Evolutionary conservation across 2,888 invertebrate species (phyloP).

Genomic region (Pseudeuparius sepicola): DNA sequence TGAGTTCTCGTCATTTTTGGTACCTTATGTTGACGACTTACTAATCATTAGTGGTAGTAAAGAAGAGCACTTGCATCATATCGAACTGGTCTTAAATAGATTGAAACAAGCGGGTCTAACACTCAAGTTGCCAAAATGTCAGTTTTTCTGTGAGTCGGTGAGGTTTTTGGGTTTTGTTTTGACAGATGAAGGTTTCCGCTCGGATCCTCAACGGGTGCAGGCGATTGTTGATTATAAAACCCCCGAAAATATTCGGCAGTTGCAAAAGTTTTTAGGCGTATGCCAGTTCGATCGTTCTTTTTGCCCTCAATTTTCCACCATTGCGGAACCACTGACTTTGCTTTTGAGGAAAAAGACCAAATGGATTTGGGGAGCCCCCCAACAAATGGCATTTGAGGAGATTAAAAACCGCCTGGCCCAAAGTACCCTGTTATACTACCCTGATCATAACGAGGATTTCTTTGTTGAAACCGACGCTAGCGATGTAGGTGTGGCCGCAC

Average conservation of each 20-base stretch:
- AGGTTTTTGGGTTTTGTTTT: conserved; percentile 17
- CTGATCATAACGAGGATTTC: conserved; percentile 10
- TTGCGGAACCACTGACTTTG: conserved; percentile 14
- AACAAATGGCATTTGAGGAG: conserved; percentile 11
- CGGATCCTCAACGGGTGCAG: conserved; percentile 19
- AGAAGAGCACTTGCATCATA: conserved; percentile 16
- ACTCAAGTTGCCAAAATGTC: conserved; percentile 13
- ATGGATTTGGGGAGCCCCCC: conserved; percentile 4
- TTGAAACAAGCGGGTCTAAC: conserved; percentile 14
- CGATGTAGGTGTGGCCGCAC: conserved; percentile 18
- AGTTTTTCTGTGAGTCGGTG: conserved; percentile 14
- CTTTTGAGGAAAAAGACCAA: conserved; percentile 7
- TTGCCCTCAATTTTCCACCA: conserved; percentile 18
- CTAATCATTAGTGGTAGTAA: conserved; percentile 12
- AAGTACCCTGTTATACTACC: conserved; percentile 12
- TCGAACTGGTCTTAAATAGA: conserved; percentile 12
- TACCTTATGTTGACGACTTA: conserved; percentile 17
- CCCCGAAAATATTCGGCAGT: conserved; percentile 25
- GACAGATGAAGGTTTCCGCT: conserved; percentile 11
- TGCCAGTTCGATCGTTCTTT: conserved; percentile 21
- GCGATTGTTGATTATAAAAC: conserved; percentile 24
- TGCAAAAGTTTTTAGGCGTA: conserved; percentile 26
- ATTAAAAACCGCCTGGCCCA: conserved; percentile 8
- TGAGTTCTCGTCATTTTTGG: conserved; percentile 12
- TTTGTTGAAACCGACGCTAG: conserved; percentile 18